Base-by-base conservation (phyloP, 2,888 invertebrate species). In the Cryptus viduatorius region DNA sequence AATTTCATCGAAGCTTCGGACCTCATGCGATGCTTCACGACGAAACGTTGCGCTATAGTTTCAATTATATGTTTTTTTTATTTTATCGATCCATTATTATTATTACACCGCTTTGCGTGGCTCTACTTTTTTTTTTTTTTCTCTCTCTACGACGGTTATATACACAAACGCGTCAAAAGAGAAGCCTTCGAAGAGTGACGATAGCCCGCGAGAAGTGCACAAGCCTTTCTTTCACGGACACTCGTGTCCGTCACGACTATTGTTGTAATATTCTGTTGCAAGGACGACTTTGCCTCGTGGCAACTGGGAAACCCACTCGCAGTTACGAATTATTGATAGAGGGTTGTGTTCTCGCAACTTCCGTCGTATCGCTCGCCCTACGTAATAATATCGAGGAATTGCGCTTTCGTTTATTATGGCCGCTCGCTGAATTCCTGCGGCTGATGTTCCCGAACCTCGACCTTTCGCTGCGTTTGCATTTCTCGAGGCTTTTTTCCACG, bases 291-390 rank as follows among this genome's bases (percentile, higher is more conserved):
- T 44, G 53, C 64, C 31, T 44, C 37, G 69, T n/a, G 61, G 31
- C 48, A 24, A 56, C 67, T 65, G 75, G 61, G 64, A 71, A 71
- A 71, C 24, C 79, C 71, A 8, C 50, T 50, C 24, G 19, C 71
- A 75, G 56, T 65, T 42, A 48, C 72, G 73, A 84, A 69, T 84
- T 84, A 84, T 84, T 69, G 78, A 84, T 79, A 44, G 48, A 31
- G 48, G 71, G 50, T 68, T 42, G 44, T 48, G 46, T 48, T 50
- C 71, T 10, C 14, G 4, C 29, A 19, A 19, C 24, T 16, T 50
- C 10, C 50, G 61, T 65, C 56, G 61, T 42, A 53, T 12, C 50
- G 44, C 56, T 53, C 24, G 1, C 24, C 44, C 31, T 12, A 59
- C 24, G 42, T 42, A 65, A 73, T 46, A 42, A 67, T 61, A 61